These are phyloP conservation scores for Ptycholaimellus sp. DNA, from an alignment of 2,888 invertebrate genomes.

Conservation along the genomic window DNA sequence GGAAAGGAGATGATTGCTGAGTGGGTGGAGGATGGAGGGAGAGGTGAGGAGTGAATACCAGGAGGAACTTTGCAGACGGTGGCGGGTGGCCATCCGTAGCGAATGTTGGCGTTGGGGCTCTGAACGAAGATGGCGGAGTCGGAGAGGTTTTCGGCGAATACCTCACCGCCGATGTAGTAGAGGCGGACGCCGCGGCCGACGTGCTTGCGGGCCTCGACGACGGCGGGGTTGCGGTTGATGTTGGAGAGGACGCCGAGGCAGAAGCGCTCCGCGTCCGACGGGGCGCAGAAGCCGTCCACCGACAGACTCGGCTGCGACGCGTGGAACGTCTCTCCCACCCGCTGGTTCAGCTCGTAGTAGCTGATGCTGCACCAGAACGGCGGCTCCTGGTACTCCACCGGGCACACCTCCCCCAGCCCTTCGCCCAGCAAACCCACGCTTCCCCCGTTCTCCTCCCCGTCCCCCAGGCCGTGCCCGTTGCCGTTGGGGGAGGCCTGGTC, in stretches of 20 bases:
- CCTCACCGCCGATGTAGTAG: conserved; percentile 89
- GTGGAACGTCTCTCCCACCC: conserved; percentile 92
- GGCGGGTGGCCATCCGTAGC: conserved; percentile 93
- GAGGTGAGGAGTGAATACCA: too few species aligned
- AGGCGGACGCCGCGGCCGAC: conserved; percentile 62
- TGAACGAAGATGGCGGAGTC: conserved; percentile 94
- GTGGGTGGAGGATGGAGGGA: too few species aligned
- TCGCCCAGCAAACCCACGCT: too few species aligned
- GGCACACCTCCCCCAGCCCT: too few species aligned
- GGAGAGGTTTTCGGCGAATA: conserved; percentile 86
- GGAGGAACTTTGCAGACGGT: conserved; percentile 97
- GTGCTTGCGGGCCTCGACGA: conserved; percentile 59
- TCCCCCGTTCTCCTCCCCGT: too few species aligned
- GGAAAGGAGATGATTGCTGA: too few species aligned
- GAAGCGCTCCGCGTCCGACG: conserved; percentile 86
- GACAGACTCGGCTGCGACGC: conserved; percentile 84
- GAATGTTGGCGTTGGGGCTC: conserved; percentile 90
- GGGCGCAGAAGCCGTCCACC: conserved; percentile 93
- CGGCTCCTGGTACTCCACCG: conserved; percentile 13
- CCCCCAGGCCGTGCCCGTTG: too few species aligned
- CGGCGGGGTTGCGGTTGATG: conserved; percentile 79
- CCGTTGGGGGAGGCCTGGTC: conserved; percentile 3
- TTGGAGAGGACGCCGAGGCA: conserved; percentile 83
- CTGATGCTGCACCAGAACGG: conserved; percentile 32
- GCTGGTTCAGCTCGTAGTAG: conserved; percentile 85